A percentile compares a stretch with the other conserved stretches of the same genome.
Conservation (phyloP, 1,140 invertebrate species). For the Charaxes varanes region DNA sequence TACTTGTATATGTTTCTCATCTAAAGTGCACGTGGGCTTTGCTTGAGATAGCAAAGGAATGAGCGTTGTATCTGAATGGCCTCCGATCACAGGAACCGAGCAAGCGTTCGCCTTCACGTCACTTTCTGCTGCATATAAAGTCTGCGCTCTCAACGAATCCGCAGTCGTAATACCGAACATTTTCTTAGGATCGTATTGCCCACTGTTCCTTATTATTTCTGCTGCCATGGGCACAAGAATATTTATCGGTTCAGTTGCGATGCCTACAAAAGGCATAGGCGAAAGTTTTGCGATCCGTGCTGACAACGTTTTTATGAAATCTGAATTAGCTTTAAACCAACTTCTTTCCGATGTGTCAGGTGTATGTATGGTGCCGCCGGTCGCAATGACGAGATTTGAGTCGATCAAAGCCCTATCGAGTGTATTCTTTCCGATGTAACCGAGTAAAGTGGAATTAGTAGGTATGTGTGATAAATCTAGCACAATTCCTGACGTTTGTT, state of each 20-base stretch:
- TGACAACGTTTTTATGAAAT: slow-evolving; percentile 79
- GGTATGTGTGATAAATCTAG: slow-evolving; percentile 46
- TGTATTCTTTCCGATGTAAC: slow-evolving; percentile 28
- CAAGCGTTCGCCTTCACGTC: slow-evolving; percentile 75
- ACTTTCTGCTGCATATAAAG: slow-evolving; percentile 76
- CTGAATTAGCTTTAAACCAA: slow-evolving; percentile 81
- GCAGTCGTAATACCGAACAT: slow-evolving; percentile 47
- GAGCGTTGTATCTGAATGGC: slow-evolving; percentile 81
- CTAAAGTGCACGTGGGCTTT: slow-evolving; percentile 74
- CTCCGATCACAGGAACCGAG: slow-evolving; percentile 80
- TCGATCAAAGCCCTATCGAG: slow-evolving; percentile 38
- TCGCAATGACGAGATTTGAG: slow-evolving; percentile 79
- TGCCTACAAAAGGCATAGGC: slow-evolving; percentile 80
- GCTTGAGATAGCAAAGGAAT: slow-evolving; percentile 79
- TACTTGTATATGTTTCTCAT: slow-evolving; percentile 64
- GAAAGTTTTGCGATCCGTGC: slow-evolving; percentile 72
- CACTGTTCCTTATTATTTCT: slow-evolving; percentile 79
- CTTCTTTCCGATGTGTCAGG: slow-evolving; percentile 77
- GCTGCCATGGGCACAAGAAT: slow-evolving; percentile 81
- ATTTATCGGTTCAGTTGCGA: slow-evolving; percentile 82
- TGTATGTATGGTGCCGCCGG: slow-evolving; percentile 80
- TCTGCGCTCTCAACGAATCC: slow-evolving; percentile 63
- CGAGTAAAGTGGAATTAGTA: slow-evolving; percentile 24
- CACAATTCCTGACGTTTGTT: slow-evolving; percentile 28
- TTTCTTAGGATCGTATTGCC: slow-evolving; percentile 76